Evolutionary conservation across 1,140 invertebrate genomes (phyloP), one percentile per base, ranked within the genome.

Genomic region (Neotoxoptera formosana): DNA sequence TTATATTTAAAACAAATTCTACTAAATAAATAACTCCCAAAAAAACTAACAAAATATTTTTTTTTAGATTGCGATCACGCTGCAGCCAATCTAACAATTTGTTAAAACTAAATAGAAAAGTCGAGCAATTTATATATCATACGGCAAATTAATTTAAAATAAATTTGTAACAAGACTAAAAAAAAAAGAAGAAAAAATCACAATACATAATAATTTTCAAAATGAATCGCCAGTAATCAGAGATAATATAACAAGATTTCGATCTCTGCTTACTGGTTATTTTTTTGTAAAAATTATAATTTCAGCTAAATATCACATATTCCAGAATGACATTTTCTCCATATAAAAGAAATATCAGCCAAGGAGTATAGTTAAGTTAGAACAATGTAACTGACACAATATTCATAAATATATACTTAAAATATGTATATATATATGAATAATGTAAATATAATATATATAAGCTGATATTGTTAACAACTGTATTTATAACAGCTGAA

Each of bases 61-160:
- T 90, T 91, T 81, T 91, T 51, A 83, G 7, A 83, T 56, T 93
- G 36, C 20, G 48, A 51, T 93, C 7, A 45, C 14, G 34, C 34
- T 86, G 91, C 91, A 25, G 81, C 91, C 76, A 93, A 93, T 93
- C 91, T 86, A 93, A 86, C n/a, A 93, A 93, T 93, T 84, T 84
- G 91, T 93, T 93, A 93, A 93, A 83, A 93, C 76, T 93, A 93
- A 93, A 93, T 86, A 93, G 76, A 93, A 84, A 84, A 84, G 81
- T 93, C 76, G 91, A 93, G 47, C 76, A 93, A 84, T 84, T 84
- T 53, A 84, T 48, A 53, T 53, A 93, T 83, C 48, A 45, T 84
- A 84, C 41, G 20, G n/a, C 45, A 93, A 93, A 93, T 93, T 25
- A 53, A 41, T 92, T 92, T 48, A 23, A 92, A 92, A 92, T 51